Evolutionary conservation across 2,797 vertebrate genomes (phyloP).

Genomic region (Caiman crocodilus): DNA sequence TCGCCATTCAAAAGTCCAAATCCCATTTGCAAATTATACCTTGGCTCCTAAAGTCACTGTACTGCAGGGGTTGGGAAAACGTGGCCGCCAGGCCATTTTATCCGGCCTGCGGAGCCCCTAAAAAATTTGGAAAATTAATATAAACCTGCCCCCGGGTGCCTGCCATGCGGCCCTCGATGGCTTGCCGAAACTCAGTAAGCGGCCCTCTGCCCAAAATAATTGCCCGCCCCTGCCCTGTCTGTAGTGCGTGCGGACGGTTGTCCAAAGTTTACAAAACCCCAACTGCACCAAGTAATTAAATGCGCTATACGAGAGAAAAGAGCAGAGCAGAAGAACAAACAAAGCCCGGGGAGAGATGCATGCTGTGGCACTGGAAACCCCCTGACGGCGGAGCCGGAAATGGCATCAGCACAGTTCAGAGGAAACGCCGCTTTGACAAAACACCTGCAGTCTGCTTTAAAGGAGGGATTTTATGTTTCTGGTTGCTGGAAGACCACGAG

Average conservation of each 20-base stretch:
- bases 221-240: too few relatives aligned
- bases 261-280: neutral
- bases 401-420: accelerated
- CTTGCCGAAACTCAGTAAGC: too few relatives aligned
- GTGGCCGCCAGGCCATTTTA: too few relatives aligned
- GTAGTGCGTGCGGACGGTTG: neutral
- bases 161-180: too few relatives aligned
- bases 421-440: accelerated
- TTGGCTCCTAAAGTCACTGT: neutral
- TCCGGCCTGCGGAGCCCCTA: too few relatives aligned
- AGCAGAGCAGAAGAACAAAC: accelerated
- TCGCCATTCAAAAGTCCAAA: neutral
- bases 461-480: neutral
- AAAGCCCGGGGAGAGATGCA: neutral
- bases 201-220: too few relatives aligned
- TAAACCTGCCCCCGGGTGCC: too few relatives aligned
- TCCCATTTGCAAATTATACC: neutral
- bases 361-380: neutral
- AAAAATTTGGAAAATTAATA: too few relatives aligned
- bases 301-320: accelerated
- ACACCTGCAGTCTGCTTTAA: accelerated
- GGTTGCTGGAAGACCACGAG: neutral
- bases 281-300: accelerated
- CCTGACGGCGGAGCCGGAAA: accelerated
- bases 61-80: too few relatives aligned